Conservation (phyloP, 2,888 invertebrate genomes). For the Hyposoter dolosus region DNA sequence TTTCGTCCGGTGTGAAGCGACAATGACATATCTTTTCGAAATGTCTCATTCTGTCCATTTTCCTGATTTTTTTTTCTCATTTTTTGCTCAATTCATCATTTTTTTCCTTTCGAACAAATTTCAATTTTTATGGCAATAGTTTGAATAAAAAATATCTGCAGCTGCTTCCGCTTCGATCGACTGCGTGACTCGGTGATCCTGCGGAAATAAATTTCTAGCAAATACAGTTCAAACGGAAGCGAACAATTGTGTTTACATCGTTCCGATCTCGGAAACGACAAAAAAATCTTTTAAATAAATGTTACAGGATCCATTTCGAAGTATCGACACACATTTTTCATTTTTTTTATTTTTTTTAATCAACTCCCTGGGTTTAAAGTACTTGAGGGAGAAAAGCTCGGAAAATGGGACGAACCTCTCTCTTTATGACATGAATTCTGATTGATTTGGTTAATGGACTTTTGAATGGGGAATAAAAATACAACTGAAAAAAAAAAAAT, state of each 20-base stretch:
- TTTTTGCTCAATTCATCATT: background rate
- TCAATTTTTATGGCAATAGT: no score
- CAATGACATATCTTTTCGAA: slow-evolving; percentile 1
- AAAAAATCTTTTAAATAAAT: background rate
- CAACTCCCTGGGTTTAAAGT: background rate
- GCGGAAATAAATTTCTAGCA: no score
- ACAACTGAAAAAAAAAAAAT: slow-evolving; percentile 23
- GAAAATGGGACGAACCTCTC: background rate
- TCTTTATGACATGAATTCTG: slow-evolving; percentile 9
- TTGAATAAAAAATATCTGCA: no score
- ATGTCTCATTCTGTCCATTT: background rate
- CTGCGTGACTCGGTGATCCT: no score
- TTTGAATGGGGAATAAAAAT: slow-evolving; percentile 3
- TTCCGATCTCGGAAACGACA: no score
- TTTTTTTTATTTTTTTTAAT: background rate
- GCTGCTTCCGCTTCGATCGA: no score
- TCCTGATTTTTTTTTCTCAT: background rate
- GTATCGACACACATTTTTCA: background rate
- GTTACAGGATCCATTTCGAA: background rate
- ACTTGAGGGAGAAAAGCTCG: background rate
- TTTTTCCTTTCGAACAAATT: background rate
- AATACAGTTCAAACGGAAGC: no score
- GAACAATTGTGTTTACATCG: no score
- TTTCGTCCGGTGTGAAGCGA: background rate
- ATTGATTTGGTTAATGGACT: slow-evolving; percentile 36